These are phyloP conservation scores for Coptodon rendalli DNA, from an alignment of 2,113 vertebrate species.

Conservation along the genomic window DNA sequence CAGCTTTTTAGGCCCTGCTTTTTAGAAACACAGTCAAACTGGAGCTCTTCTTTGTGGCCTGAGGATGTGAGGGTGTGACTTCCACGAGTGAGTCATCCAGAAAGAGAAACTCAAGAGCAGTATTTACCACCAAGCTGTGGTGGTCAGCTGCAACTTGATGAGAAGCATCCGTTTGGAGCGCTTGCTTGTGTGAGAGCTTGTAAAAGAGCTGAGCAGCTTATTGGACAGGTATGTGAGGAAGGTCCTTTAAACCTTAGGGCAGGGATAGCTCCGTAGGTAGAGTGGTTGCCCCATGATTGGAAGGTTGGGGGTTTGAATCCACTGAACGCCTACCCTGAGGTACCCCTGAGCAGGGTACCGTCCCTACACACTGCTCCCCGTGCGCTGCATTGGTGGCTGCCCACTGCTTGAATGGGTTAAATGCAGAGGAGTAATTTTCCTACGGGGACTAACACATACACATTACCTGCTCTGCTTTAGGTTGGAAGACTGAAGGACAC, in stretches of 20 bases:
- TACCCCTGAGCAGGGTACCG: fast-evolving
- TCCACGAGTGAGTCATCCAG: neutral
- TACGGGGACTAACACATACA: neutral
- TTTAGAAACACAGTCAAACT: neutral
- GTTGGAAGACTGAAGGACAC: neutral
- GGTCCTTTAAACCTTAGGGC: fast-evolving
- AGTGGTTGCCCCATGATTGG: fast-evolving
- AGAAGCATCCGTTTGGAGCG: neutral
- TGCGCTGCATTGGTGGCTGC: fast-evolving
- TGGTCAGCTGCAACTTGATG: neutral
- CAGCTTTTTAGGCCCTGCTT: neutral
- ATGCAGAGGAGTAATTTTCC: neutral
- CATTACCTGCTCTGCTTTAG: neutral
- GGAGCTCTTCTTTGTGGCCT: neutral
- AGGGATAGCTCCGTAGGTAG: fast-evolving
- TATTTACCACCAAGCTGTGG: neutral
- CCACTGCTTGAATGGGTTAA: neutral
- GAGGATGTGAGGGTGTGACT: neutral
- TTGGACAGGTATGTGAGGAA: neutral
- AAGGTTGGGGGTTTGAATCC: fast-evolving
- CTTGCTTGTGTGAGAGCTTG: neutral
- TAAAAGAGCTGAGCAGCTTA: neutral
- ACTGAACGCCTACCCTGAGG: fast-evolving
- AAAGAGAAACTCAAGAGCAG: neutral
- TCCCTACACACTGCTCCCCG: fast-evolving